Evolutionary conservation across 35 echinoderm and acorn worm genomes (phyloP), one percentile per base, ranked within the genome.

Genomic region (Apostichopus parvimensis): DNA sequence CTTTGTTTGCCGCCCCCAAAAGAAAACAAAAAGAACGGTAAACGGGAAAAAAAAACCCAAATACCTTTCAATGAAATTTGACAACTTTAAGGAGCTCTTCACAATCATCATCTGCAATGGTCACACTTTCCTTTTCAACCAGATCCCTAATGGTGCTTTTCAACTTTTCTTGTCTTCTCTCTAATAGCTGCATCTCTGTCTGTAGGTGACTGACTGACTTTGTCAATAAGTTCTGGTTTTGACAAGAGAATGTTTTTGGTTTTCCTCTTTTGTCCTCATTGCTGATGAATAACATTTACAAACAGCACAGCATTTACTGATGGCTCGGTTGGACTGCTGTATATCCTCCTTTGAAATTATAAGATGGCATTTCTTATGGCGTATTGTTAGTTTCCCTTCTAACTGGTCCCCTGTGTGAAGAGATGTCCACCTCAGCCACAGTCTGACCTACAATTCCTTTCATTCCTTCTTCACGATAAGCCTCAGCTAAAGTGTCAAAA

Each of bases 1-100:
- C 73, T 96, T 23, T 83, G 83, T 90, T 66, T 96, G 95, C 59
- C 92, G 90, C 54, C 92, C 72, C 93, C 93, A 96, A 17, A 96
- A 91, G 89, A 28, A n/a, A n/a, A n/a, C n/a, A n/a, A n/a, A n/a
- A n/a, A n/a, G n/a, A n/a, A n/a, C n/a, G n/a, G n/a, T n/a, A n/a
- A n/a, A n/a, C n/a, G n/a, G n/a, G n/a, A n/a, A n/a, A n/a, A n/a
- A n/a, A n/a, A n/a, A n/a, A n/a, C n/a, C n/a, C n/a, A 73, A 25
- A 34, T 34, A 1, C 28, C 28, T 34, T 34, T 34, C 1, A 0
- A 34, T 34, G 1, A 1, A 0, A 34, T 34, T 34, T 34, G 28
- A 34, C 1, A 34, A 34, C 28, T 34, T 34, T 34, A 34, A 34
- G 0, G 1, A 34, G 28, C 1, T 34, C 28, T 34, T 34, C 28